Percentiles rank a stretch among this genome's conserved stretches.
phyloP scores from a whole-genome alignment of 2,113 vertebrate genomes.

The Prochilodus magdalenae region DNA sequence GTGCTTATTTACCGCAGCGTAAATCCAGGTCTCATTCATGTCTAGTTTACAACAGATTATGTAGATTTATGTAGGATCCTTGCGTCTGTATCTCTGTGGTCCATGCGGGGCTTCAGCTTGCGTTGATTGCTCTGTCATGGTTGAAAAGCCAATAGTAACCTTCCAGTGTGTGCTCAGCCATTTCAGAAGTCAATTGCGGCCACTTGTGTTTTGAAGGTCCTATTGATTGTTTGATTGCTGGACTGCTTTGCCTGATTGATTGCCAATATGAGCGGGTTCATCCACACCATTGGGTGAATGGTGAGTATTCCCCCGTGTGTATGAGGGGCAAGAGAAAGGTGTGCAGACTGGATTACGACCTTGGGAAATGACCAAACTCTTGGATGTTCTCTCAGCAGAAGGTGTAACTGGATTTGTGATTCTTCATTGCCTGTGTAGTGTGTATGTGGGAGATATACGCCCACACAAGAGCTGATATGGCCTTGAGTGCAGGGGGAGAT shows the following conservation, averaged over 20 bases:
- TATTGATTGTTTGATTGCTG: conserved; percentile 57
- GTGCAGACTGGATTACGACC: not conserved
- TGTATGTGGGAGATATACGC: not conserved
- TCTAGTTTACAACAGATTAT: not conserved
- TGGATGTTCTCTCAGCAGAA: conserved; percentile 16
- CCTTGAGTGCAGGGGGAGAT: conserved; percentile 47
- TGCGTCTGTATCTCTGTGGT: not conserved
- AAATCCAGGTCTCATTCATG: not conserved
- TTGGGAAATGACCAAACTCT: not conserved
- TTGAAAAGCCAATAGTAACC: not conserved
- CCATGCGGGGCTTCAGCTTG: not conserved
- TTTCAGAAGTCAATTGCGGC: conserved; percentile 27
- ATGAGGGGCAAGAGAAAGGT: not conserved
- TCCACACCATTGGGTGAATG: not conserved
- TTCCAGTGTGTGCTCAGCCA: conserved; percentile 16
- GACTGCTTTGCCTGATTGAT: conserved; percentile 59
- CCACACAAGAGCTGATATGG: not conserved
- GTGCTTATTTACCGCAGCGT: not conserved
- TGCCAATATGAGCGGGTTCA: not conserved
- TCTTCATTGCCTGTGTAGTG: not conserved
- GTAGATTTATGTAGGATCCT: not conserved
- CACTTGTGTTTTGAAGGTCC: conserved; percentile 54
- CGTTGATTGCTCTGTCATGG: conserved; percentile 15
- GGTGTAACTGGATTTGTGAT: conserved; percentile 18
- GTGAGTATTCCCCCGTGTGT: conserved; percentile 6